phyloP scores from a whole-genome alignment of 1,140 invertebrate species.

The Ostrea denselamellosa region DNA sequence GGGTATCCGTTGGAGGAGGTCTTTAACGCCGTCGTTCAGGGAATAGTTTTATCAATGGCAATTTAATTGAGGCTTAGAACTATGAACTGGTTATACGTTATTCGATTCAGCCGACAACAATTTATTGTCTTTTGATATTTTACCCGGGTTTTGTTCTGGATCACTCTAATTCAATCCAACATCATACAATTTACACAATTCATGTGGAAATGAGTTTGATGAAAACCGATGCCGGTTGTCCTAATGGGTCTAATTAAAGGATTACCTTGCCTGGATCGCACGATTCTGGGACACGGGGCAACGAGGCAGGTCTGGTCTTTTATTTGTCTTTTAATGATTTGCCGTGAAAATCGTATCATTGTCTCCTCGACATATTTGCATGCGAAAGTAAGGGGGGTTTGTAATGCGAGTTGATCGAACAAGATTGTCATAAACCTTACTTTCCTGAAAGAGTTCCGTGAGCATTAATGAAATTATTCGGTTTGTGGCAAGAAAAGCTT shows the following conservation, averaged over 20 bases:
- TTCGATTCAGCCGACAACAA: not conserved
- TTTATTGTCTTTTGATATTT: slow-evolving; percentile 14
- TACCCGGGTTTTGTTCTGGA: not conserved
- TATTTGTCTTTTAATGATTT: slow-evolving; percentile 37
- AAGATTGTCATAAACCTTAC: slow-evolving; percentile 12
- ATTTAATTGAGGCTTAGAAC: slow-evolving; percentile 1
- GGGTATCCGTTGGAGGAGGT: not conserved
- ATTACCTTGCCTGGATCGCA: not conserved
- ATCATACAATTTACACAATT: slow-evolving; percentile 11
- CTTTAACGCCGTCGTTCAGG: not conserved
- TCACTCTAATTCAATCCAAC: not conserved
- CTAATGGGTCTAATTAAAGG: slow-evolving; percentile 21
- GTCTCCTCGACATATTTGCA: slow-evolving; percentile 16
- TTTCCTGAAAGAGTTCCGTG: slow-evolving; percentile 9
- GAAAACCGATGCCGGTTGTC: not conserved
- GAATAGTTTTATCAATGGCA: not conserved
- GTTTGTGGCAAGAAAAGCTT: not conserved
- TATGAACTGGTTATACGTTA: not conserved
- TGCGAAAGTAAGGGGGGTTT: slow-evolving; percentile 2
- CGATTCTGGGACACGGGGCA: not conserved
- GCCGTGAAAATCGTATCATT: slow-evolving; percentile 20
- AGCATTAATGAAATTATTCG: not conserved
- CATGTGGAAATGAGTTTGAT: slow-evolving; percentile 22
- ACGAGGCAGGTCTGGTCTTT: slow-evolving; percentile 1
- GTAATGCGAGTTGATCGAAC: not conserved